These are phyloP conservation scores for Sclerodermus sp. DNA, from an alignment of 2,888 invertebrate species.

Conservation along the genomic window DNA sequence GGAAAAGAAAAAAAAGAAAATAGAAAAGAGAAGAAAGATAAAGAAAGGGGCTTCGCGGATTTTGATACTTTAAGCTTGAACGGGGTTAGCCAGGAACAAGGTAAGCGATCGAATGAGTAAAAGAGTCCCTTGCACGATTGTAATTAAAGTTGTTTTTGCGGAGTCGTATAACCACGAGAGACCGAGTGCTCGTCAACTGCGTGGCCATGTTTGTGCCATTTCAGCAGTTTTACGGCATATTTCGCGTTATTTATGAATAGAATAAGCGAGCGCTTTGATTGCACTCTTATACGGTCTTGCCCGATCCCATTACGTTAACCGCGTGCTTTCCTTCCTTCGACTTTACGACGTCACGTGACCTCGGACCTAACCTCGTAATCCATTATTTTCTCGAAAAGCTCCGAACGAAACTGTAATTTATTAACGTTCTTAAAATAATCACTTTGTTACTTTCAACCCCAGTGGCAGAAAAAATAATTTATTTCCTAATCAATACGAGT, in stretches of 20 bases:
- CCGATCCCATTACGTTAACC: slow-evolving; percentile 2
- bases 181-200: slow-evolving; percentile 12
- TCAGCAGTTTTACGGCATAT: slow-evolving; percentile 38
- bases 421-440: too few species aligned
- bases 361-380: background rate
- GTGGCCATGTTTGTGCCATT: slow-evolving; percentile 22
- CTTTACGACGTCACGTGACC: slow-evolving; percentile 13
- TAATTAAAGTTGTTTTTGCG: slow-evolving; percentile 17
- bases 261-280: slow-evolving; percentile 19
- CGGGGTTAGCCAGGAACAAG: background rate
- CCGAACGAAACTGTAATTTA: background rate
- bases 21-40: background rate
- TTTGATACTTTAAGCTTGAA: too few species aligned
- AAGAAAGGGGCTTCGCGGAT: too few species aligned
- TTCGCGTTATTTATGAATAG: slow-evolving; percentile 29
- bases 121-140: background rate
- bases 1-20: background rate
- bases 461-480: too few species aligned
- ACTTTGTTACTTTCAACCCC: too few species aligned
- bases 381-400: slow-evolving; percentile 10
- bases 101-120: background rate
- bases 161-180: slow-evolving; percentile 16
- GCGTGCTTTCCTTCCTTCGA: slow-evolving; percentile 2
- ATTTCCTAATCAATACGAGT: too few species aligned
- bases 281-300: slow-evolving; percentile 10